A percentile compares a stretch with the other conserved stretches of the same genome.
Conservation (phyloP, 2,888 invertebrate genomes). For the Biston betularia region DNA sequence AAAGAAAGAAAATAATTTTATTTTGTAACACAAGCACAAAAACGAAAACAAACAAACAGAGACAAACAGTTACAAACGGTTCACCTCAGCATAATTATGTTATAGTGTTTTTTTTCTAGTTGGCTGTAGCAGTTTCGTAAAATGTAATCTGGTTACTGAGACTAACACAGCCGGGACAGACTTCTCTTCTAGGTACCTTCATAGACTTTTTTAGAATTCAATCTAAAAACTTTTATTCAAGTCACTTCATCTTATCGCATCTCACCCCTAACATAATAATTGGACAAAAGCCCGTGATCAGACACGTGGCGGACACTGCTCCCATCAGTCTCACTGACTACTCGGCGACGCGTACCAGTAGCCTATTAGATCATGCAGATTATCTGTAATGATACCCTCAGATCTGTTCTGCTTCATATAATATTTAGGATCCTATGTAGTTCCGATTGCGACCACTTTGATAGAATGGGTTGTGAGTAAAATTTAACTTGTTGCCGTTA, state of each 20-base stretch:
- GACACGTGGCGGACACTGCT: constrained; percentile 57
- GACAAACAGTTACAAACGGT: no score
- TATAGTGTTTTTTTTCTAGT: no score
- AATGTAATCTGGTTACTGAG: no score
- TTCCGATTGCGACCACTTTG: neutral
- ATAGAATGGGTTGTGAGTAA: neutral
- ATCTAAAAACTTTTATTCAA: neutral
- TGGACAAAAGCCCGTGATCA: constrained; percentile 66
- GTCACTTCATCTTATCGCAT: neutral
- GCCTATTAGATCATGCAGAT: constrained; percentile 45
- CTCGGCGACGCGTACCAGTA: constrained; percentile 45
- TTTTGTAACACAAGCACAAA: no score
- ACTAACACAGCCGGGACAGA: no score
- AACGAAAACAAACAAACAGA: no score
- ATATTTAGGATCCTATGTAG: constrained; percentile 19
- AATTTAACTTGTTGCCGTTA: neutral
- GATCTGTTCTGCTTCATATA: constrained; percentile 23
- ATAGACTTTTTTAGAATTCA: neutral
- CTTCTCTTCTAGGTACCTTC: no score
- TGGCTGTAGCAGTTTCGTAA: no score
- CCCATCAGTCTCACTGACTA: constrained; percentile 30
- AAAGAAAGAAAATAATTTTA: no score
- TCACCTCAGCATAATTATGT: no score
- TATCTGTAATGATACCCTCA: constrained; percentile 41
- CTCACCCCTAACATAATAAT: constrained; percentile 2